Evolutionary conservation across 2,888 invertebrate genomes (phyloP).

Genomic region (Atrina japonica): DNA sequence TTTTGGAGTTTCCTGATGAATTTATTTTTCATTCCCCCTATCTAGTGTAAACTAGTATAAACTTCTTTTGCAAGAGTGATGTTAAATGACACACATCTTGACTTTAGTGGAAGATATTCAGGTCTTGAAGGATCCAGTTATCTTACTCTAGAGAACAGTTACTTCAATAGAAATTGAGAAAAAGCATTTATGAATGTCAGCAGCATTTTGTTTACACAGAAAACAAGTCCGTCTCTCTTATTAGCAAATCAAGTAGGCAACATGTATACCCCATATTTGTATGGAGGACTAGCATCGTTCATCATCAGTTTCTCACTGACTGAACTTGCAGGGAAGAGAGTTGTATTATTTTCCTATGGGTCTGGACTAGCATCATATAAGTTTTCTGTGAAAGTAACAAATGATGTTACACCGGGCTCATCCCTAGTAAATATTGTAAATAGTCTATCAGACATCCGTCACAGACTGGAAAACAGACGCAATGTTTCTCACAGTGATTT

Average conservation of each 20-base stretch:
- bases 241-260: constrained; percentile 97
- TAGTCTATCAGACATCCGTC: constrained; percentile 86
- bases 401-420: constrained; percentile 83
- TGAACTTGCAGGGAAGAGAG: constrained; percentile 89
- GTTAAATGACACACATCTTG: constrained; percentile 91
- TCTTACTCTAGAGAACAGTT: constrained; percentile 89
- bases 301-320: constrained; percentile 83
- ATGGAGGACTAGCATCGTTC: constrained; percentile 93
- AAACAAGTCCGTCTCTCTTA: constrained; percentile 92
- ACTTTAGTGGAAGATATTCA: constrained; percentile 83
- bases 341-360: constrained; percentile 97
- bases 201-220: constrained; percentile 87
- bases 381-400: constrained; percentile 91
- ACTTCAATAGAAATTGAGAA: constrained; percentile 94
- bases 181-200: constrained; percentile 91
- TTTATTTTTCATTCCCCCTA: constrained; percentile 92
- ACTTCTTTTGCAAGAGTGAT: constrained; percentile 96
- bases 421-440: constrained; percentile 86
- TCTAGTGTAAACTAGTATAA: constrained; percentile 97
- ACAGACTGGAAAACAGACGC: constrained; percentile 86
- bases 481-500: constrained; percentile 89
- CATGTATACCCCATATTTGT: constrained; percentile 99
- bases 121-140: constrained; percentile 87
- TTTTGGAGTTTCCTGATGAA: constrained; percentile 78
- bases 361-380: constrained; percentile 97